A percentile compares a stretch with the other conserved stretches of the same genome.
Conservation (phyloP, 2,113 vertebrate genomes). For the Oreotrochilus melanogaster region DNA sequence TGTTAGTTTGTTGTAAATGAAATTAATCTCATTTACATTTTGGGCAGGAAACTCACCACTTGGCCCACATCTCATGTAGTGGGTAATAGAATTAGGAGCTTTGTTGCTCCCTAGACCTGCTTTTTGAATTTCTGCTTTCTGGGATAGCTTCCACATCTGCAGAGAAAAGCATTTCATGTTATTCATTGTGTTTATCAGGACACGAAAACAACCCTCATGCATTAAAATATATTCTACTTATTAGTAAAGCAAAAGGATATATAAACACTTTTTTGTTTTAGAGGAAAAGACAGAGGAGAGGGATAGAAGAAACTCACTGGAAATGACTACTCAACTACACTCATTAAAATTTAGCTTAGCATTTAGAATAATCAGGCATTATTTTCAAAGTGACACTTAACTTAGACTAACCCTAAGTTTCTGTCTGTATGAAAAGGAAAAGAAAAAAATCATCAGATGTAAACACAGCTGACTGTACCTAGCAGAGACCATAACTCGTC, state of each 20-base stretch:
- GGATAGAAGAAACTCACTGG: neutral
- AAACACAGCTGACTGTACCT: neutral
- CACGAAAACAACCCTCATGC: constrained; percentile 31
- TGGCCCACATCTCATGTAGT: constrained; percentile 88
- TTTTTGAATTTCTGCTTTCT: constrained; percentile 97
- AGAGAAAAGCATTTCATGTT: constrained; percentile 94
- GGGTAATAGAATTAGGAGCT: constrained; percentile 90
- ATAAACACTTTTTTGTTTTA: neutral
- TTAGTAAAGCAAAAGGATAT: constrained; percentile 31
- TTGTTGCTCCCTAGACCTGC: constrained; percentile 95
- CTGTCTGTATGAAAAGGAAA: neutral
- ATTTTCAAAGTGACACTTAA: neutral
- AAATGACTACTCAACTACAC: neutral
- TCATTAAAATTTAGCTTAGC: neutral
- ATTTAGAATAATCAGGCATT: neutral
- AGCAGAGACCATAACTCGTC: neutral
- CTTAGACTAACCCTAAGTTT: neutral
- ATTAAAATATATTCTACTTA: constrained; percentile 52
- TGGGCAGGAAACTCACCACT: constrained; percentile 92
- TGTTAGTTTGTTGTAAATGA: constrained; percentile 84
- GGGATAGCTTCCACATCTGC: constrained; percentile 96
- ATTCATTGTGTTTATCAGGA: constrained; percentile 80
- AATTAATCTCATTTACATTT: constrained; percentile 79
- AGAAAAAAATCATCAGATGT: neutral
- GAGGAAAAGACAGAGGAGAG: constrained; percentile 36